A percentile compares a stretch with the other conserved stretches of the same genome.
phyloP scores from a whole-genome alignment of 2,113 vertebrate species.

The Formicarius rufipectus region DNA sequence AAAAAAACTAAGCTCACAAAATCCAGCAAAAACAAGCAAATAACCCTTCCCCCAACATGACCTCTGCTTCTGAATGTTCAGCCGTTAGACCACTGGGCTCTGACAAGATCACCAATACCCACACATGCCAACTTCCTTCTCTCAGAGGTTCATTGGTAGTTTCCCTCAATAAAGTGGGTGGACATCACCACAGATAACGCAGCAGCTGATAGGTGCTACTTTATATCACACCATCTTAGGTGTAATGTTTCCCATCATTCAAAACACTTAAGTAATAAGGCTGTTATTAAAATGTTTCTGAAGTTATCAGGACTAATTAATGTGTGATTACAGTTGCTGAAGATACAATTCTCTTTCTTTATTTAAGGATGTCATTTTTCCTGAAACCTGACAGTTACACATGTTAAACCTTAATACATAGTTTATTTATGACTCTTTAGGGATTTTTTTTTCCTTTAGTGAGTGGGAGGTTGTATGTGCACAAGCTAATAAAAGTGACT shows the following conservation, averaged over 20 bases:
- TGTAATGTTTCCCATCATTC: not conserved
- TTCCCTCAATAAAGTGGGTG: not conserved
- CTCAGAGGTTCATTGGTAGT: not conserved
- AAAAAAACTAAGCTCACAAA: not conserved
- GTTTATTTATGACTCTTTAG: not conserved
- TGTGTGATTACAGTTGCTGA: not conserved
- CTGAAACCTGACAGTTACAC: not conserved
- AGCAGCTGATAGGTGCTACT: conserved; percentile 14
- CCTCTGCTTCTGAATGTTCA: not conserved
- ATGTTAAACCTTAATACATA: not conserved
- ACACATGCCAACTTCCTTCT: not conserved
- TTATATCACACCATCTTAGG: not conserved
- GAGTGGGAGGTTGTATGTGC: not conserved
- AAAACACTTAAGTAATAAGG: not conserved
- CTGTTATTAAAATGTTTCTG: not conserved
- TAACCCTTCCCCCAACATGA: accelerated
- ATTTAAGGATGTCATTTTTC: not conserved
- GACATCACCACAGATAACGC: not conserved
- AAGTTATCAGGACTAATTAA: not conserved
- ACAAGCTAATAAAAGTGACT: not conserved
- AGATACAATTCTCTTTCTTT: not conserved
- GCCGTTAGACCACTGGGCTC: accelerated
- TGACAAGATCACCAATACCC: not conserved
- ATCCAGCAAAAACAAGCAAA: not conserved
- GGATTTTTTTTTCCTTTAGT: not conserved